Conservation (phyloP, 1,140 invertebrate genomes). For the Saxidomus purpurata region DNA sequence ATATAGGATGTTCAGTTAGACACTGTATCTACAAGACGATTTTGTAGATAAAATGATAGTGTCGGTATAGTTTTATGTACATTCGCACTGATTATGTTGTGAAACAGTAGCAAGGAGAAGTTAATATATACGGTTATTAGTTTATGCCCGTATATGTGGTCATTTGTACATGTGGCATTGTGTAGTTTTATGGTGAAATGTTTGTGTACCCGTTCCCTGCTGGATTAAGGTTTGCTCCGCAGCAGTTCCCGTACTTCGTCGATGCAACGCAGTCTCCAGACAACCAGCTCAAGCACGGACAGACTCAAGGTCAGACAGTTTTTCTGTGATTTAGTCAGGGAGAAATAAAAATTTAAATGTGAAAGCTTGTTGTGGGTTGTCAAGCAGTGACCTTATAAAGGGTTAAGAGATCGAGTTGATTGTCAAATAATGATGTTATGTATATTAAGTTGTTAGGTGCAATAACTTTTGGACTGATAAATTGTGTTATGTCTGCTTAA, state of each 20-base stretch:
- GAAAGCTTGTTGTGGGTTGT: no score
- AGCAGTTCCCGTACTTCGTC: background rate
- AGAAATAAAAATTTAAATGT: background rate
- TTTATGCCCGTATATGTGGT: background rate
- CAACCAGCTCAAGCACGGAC: background rate
- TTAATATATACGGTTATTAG: background rate
- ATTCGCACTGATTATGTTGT: background rate
- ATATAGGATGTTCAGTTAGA: background rate
- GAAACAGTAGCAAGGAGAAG: background rate
- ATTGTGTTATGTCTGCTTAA: no score
- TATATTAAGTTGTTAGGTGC: no score
- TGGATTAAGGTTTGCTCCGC: conserved; percentile 25
- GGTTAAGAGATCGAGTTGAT: no score
- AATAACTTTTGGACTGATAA: no score
- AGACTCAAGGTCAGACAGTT: conserved; percentile 34
- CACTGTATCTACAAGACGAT: background rate
- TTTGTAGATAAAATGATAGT: conserved; percentile 39
- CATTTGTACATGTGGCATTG: background rate
- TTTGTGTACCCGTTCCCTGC: conserved; percentile 38
- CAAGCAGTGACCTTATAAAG: no score
- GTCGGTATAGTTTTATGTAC: background rate
- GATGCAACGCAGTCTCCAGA: background rate
- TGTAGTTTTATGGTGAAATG: conserved; percentile 1
- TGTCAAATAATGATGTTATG: no score
- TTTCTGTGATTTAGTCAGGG: background rate